A percentile compares a stretch with the other conserved stretches of the same genome.
These are phyloP conservation scores for Pseudomyrmex pallidus DNA, from an alignment of 1,140 invertebrate species.

Conservation along the genomic window DNA sequence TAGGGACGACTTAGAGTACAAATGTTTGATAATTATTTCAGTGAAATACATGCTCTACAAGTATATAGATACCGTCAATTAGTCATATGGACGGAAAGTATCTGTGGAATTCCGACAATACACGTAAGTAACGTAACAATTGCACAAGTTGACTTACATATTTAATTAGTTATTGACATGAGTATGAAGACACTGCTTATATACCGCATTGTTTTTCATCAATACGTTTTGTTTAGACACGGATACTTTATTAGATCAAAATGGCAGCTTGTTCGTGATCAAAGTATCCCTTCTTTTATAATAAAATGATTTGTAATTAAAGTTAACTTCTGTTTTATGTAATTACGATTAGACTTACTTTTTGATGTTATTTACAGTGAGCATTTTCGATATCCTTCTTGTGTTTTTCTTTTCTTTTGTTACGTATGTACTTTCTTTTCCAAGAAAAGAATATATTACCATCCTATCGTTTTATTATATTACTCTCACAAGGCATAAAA, in stretches of 20 bases:
- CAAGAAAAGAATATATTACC: too few species aligned
- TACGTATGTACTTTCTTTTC: not conserved
- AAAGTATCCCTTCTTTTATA: conserved; percentile 45
- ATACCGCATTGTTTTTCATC: conserved; percentile 10
- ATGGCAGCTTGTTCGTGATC: conserved; percentile 52
- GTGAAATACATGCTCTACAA: conserved; percentile 30
- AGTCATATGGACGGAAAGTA: conserved; percentile 70
- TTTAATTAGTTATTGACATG: conserved; percentile 20
- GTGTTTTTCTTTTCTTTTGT: not conserved
- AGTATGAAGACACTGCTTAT: not conserved
- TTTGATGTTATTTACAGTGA: conserved; percentile 71
- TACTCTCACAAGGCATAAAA: conserved; percentile 55
- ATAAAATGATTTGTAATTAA: conserved; percentile 47
- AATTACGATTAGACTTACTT: conserved; percentile 46
- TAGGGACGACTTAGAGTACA: not conserved
- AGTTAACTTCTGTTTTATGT: conserved; percentile 46
- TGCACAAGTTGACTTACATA: not conserved
- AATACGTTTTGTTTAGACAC: conserved; percentile 20
- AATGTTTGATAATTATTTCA: not conserved
- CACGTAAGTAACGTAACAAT: conserved; percentile 31
- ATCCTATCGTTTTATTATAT: conserved; percentile 4
- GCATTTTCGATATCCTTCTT: conserved; percentile 52
- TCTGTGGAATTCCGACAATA: conserved; percentile 53
- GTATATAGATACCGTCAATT: conserved; percentile 48
- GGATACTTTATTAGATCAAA: conserved; percentile 18